Evolutionary conservation across 2,797 vertebrate species (phyloP), one percentile per base, ranked within the genome.

Genomic region (Leptatherina wallacei): DNA sequence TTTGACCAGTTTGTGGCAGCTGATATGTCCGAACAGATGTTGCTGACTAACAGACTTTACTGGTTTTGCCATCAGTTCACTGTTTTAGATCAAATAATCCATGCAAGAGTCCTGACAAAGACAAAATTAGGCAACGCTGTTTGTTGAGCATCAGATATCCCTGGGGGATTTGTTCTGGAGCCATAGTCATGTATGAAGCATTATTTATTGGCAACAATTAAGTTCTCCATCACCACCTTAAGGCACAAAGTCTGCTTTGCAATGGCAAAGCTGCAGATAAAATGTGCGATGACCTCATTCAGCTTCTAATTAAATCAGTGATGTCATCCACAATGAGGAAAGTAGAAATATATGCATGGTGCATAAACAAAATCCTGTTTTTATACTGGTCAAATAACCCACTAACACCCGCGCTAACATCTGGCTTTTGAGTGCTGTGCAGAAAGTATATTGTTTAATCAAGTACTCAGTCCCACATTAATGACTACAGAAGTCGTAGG

Each of bases 171-270:
- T 49, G 20, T 49, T 75, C 35, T 55, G 55, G 52, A 75, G 54
- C 18, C 65, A 65, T 16, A 73, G 80, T 79, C 86, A 80, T 75
- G 76, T 61, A 73, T 78, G 74, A 83, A 67, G 62, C 60, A 60
- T 68, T 36, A 22, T 74, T 64, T 47, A 74, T 63, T 32, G 27
- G 38, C 59, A 56, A 58, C 81, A 60, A 32, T 69, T 47, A 65
- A 62, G 49, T 57, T 75, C 40, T 65, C 38, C 55, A 27, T 35
- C 58, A 44, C n/a, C 73, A 54, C 56, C 61, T 77, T 58, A 3
- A 51, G 51, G 49, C 57, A 44, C 64, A 40, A 11, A 18, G 33
- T 65, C 18, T 24, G 38, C 29, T 35, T 30, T 60, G 32, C n/a
- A 16, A 69, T 16, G 27, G 55, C 40, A 74, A 54, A 54, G 74